Conservation (phyloP, 2,797 vertebrate species). For the Falco peregrinus region DNA sequence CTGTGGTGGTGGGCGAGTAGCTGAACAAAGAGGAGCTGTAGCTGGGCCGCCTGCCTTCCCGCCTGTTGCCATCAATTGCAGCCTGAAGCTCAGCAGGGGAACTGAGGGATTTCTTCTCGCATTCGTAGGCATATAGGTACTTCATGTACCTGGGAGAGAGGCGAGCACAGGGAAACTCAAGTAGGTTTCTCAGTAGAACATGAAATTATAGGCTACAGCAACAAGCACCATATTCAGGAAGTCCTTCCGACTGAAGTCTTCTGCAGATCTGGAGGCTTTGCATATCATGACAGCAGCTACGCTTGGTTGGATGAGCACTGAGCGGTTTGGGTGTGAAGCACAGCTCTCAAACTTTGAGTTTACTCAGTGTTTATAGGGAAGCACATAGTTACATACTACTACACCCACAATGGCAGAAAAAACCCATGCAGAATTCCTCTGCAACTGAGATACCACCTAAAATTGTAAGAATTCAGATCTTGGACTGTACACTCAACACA, state of each 20-base stretch:
- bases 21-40: conserved; percentile 93
- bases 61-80: conserved; percentile 92
- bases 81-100: conserved; percentile 94
- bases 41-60: conserved; percentile 91
- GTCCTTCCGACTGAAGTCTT: not conserved
- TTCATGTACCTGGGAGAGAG: conserved; percentile 91
- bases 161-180: not conserved
- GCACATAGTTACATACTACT: accelerated
- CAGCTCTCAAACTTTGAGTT: not conserved
- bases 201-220: not conserved
- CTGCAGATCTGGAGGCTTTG: not conserved
- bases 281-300: accelerated
- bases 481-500: accelerated
- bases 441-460: accelerated
- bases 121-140: conserved; percentile 96
- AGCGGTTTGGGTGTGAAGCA: not conserved
- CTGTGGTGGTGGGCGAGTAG: conserved; percentile 82
- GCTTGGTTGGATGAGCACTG: not conserved
- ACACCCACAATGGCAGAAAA: not conserved
- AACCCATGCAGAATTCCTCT: not conserved
- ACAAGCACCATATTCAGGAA: accelerated
- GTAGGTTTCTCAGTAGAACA: not conserved
- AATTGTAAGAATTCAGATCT: not conserved
- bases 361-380: not conserved
- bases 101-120: conserved; percentile 93